Conservation (phyloP, 2,888 invertebrate genomes). For the Amiota minor region DNA sequence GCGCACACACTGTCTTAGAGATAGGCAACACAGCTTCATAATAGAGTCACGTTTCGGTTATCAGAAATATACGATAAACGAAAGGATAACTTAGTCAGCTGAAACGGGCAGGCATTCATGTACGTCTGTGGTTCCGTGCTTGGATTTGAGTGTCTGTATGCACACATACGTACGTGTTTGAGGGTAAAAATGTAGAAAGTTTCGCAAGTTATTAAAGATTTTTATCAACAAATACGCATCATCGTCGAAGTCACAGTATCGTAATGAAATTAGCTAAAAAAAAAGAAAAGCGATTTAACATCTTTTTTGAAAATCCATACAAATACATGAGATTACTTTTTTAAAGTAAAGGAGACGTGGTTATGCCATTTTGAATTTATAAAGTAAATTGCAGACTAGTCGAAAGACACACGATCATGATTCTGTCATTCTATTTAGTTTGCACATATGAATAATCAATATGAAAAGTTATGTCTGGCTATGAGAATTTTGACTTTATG, state of each 20-base stretch:
- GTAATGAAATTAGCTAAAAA: constrained; percentile 25
- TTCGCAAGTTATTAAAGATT: constrained; percentile 56
- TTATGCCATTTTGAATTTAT: constrained; percentile 14
- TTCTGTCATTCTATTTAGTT: constrained; percentile 22
- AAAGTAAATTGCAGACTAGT: not conserved
- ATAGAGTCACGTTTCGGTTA: constrained; percentile 69
- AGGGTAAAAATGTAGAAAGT: not conserved
- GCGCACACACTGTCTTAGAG: constrained; percentile 22
- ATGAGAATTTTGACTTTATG: not conserved
- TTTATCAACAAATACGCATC: constrained; percentile 47
- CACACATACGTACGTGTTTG: not conserved
- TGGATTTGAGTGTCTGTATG: not conserved
- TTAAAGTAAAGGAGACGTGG: not conserved
- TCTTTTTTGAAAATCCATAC: not conserved
- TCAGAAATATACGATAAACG: constrained; percentile 69
- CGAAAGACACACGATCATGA: not conserved
- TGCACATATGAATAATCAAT: constrained; percentile 28
- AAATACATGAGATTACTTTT: not conserved
- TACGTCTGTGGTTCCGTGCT: not conserved
- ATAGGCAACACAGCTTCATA: constrained; percentile 48
- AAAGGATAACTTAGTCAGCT: constrained; percentile 52
- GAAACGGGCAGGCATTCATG: constrained; percentile 31
- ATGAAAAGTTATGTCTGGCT: constrained; percentile 11
- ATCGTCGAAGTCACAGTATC: constrained; percentile 10
- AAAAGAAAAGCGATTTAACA: not conserved